phyloP scores from a whole-genome alignment of 2,888 invertebrate genomes.

The Eupithecia subfuscata region DNA sequence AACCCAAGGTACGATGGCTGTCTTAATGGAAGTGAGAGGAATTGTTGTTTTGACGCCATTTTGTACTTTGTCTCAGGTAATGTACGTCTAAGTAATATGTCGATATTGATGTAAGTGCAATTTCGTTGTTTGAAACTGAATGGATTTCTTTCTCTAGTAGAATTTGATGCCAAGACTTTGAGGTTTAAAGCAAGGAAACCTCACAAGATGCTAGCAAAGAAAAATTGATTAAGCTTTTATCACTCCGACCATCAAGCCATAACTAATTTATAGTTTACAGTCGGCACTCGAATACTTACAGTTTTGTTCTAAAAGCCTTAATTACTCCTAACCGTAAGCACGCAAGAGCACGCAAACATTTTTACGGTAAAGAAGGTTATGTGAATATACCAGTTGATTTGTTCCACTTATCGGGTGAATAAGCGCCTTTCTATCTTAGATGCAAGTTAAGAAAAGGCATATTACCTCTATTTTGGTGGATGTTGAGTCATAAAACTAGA shows the following conservation, averaged over 20 bases:
- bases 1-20: constrained; percentile 30
- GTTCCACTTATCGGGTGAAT: constrained; percentile 1
- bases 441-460: not conserved
- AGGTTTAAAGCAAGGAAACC: not conserved
- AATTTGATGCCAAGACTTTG: not conserved
- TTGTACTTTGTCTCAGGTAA: not conserved
- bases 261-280: constrained; percentile 43
- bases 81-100: not conserved
- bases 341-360: constrained; percentile 59
- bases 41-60: constrained; percentile 15
- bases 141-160: not conserved
- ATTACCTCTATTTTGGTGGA: not conserved
- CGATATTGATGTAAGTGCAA: not conserved
- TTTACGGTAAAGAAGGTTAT: constrained; percentile 66
- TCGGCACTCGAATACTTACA: constrained; percentile 42
- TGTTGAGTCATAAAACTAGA: not conserved
- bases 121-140: not conserved
- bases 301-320: constrained; percentile 63
- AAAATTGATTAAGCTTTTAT: constrained; percentile 8
- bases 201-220: not conserved
- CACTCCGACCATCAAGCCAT: constrained; percentile 36
- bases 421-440: not conserved
- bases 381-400: constrained; percentile 51
- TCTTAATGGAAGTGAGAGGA: constrained; percentile 34
- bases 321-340: constrained; percentile 59